Evolutionary conservation across 2,113 vertebrate species (phyloP), one percentile per base, ranked within the genome.

Genomic region (Paradisaea rubra): DNA sequence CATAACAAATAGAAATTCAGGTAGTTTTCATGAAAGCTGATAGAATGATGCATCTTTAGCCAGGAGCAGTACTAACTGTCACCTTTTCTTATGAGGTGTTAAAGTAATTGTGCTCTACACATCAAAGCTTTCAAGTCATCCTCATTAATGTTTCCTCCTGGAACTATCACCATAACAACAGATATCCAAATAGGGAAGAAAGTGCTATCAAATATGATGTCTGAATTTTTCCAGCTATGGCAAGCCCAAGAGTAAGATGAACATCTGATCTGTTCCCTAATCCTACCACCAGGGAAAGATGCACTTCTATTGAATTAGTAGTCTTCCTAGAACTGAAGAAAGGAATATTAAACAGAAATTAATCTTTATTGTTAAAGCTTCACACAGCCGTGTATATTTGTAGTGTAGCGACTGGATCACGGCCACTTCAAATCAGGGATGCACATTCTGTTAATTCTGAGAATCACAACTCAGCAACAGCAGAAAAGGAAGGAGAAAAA

Each of bases 151-250:
- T 50, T 93, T 61, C 70, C 37, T 87, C 18, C 53, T 92, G 81
- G 24, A 94, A 85, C 49, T 89, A 42, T 93, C 72, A 86, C 88
- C 57, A 85, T 96, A 94, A 97, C 92, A 95, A 86, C 89, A 76
- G 50, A 47, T 69, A 86, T 3, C 81, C 37, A 86, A 78, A 57
- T 50, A 86, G n/a, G 71, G 44, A 57, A 69, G 37, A 79, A 89
- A 88, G 19, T 69, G 22, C 37, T 59, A 22, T 89, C 9, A 64
- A 69, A 64, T 83, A 56, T 2, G 10, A 60, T 64, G 28, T 79
- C 86, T 92, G 86, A 49, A 44, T 91, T 96, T 88, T 88, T 89
- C 49, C 27, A 57, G 18, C 49, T 71, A 9, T 81, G n/a, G 49
- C n/a, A 84, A 81, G 53, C 92, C 78, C 33, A 79, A 72, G 50